phyloP scores from a whole-genome alignment of 2,797 vertebrate species.

The Onychomys leucogaster region DNA sequence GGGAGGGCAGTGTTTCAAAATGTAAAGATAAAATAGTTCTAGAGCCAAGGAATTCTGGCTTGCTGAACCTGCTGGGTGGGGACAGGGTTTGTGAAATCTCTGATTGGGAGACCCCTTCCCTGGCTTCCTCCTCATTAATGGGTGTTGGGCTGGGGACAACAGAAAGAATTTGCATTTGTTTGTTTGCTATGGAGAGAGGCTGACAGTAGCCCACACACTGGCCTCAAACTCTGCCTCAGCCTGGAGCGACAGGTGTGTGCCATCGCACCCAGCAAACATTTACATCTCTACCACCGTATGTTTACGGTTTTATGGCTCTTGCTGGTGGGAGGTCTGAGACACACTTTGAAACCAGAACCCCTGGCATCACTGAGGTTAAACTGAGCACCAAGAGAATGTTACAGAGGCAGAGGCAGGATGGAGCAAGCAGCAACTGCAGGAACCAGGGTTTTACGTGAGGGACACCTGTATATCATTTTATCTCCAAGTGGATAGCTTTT shows the following conservation, averaged over 20 bases:
- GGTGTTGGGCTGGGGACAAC: neutral
- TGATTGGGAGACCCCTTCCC: neutral
- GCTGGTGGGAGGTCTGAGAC: too few species aligned
- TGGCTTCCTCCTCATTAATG: neutral
- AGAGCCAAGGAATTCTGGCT: neutral
- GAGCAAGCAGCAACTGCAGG: rapidly evolving
- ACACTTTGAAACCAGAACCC: neutral
- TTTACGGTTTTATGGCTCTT: too few species aligned
- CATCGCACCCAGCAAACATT: neutral
- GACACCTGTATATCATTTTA: neutral
- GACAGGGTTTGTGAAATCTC: neutral
- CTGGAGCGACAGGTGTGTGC: too few species aligned
- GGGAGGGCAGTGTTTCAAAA: neutral
- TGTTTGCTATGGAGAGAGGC: neutral
- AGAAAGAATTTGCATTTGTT: neutral
- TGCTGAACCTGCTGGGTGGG: neutral
- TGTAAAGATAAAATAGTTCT: neutral
- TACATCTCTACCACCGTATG: neutral
- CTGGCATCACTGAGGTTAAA: neutral
- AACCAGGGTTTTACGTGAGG: rapidly evolving
- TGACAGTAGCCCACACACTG: neutral
- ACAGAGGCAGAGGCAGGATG: neutral
- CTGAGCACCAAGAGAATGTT: neutral
- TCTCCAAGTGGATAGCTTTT: neutral
- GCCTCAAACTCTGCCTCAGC: neutral